Evolutionary conservation across 37 sponge, comb jelly and placozoan genomes (phyloP).

Genomic region (Lycopodina hypogea): DNA sequence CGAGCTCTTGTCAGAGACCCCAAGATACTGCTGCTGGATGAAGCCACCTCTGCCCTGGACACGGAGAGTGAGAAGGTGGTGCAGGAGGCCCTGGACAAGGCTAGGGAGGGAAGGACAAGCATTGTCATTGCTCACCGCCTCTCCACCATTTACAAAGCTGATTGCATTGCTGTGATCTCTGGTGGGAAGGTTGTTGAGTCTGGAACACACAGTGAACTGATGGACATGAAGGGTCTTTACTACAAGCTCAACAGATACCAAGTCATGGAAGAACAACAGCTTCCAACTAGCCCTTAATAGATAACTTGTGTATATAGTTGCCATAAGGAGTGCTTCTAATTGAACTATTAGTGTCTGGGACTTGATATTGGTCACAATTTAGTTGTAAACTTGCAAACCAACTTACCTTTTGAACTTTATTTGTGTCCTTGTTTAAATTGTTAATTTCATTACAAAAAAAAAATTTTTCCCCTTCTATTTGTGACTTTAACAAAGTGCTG

Average conservation of each 20-base stretch:
- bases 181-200: constrained; percentile 58
- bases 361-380: too few relatives aligned
- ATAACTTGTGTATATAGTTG: too few relatives aligned
- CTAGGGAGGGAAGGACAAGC: constrained; percentile 78
- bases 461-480: too few relatives aligned
- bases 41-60: constrained; percentile 85
- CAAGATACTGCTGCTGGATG: constrained; percentile 75
- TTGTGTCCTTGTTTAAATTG: too few relatives aligned
- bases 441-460: too few relatives aligned
- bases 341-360: too few relatives aligned
- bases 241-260: constrained; percentile 71
- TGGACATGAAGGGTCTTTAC: constrained; percentile 70
- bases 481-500: too few relatives aligned
- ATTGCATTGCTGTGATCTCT: constrained; percentile 75
- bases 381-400: too few relatives aligned
- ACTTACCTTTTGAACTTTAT: too few relatives aligned
- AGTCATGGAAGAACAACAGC: constrained; percentile 12
- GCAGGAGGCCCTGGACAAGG: constrained; percentile 83
- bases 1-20: constrained; percentile 78
- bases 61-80: constrained; percentile 85
- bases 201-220: constrained; percentile 73
- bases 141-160: constrained; percentile 86
- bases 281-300: not conserved
- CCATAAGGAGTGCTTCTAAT: too few relatives aligned
- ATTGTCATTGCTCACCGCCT: constrained; percentile 91